These are phyloP conservation scores for Didymodactylos carnosus DNA, from an alignment of 2,888 invertebrate species.

Conservation along the genomic window DNA sequence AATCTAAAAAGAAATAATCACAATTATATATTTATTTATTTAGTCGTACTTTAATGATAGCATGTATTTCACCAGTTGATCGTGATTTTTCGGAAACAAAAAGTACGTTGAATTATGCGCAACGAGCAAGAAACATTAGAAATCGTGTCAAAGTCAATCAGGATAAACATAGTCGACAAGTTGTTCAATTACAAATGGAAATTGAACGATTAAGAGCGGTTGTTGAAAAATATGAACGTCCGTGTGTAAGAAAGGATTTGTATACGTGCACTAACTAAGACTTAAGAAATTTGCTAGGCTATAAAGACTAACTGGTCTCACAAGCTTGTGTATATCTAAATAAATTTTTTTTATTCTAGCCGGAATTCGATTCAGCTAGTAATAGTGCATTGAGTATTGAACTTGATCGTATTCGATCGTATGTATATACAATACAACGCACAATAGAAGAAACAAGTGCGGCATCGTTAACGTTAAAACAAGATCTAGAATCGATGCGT, in stretches of 20 bases:
- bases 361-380: background rate
- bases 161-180: constrained; percentile 4
- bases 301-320: too few species aligned
- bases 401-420: background rate
- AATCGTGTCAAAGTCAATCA: constrained; percentile 43
- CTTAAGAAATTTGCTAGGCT: too few species aligned
- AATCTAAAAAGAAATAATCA: background rate
- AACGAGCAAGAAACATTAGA: constrained; percentile 87
- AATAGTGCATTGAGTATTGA: background rate
- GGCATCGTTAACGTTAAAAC: background rate
- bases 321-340: too few species aligned
- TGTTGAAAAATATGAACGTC: background rate
- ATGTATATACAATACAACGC: background rate
- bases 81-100: constrained; percentile 94
- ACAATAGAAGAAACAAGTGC: background rate
- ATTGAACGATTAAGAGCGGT: background rate
- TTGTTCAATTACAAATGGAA: constrained; percentile 52
- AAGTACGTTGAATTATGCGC: constrained; percentile 89
- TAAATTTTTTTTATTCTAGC: background rate
- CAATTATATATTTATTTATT: background rate
- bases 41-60: constrained; percentile 87
- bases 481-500: background rate
- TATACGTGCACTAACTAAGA: too few species aligned
- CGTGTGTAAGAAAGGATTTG: too few species aligned
- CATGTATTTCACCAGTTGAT: constrained; percentile 90